Evolutionary conservation across 2,113 vertebrate species (phyloP), one percentile per base, ranked within the genome.

Genomic region (Macquaria australasica): DNA sequence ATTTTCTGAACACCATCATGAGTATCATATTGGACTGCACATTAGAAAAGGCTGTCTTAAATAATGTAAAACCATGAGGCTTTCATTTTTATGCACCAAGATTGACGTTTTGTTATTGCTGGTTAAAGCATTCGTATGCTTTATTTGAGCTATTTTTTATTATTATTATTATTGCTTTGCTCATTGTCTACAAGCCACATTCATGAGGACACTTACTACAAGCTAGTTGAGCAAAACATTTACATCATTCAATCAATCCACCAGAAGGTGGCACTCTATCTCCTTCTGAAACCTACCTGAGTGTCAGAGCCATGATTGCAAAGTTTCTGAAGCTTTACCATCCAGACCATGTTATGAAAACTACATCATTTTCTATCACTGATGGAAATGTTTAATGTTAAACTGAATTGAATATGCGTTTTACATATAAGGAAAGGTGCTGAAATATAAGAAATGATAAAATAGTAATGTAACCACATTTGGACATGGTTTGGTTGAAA

Each of bases 211-310:
- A n/a, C 34, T 51, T 25, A 18, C 3, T 25, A 10, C 20, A 39
- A 53, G 53, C 63, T 51, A 31, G 16, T 51, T n/a, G 41, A 83
- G 45, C 37, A 48, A 34, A 77, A 41, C 45, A 45, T 75, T 64
- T 48, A 37, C 11, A 21, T 69, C 43, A 77, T 90, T 84, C 39
- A 23, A 12, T 50, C 2, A 4, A 63, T 84, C 34, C 20, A 82
- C 91, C 95, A 95, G 74, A 79, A 76, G 94, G 90, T 88, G 94
- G 92, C 91, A 88, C 88, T 93, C 89, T 92, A 23, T 81, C 75
- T 86, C 94, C 85, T 91, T 83, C 55, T 75, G 34, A 84, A 86
- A 91, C 85, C 41, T n/a, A 41, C 3, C 45, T 6, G 9, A 11
- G 9, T 20, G 16, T 4, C 67, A 39, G 66, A 77, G 23, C 28